Percentiles rank a stretch among this genome's conserved stretches.
phyloP scores from a whole-genome alignment of 2,113 vertebrate genomes.

The Buteo buteo region DNA sequence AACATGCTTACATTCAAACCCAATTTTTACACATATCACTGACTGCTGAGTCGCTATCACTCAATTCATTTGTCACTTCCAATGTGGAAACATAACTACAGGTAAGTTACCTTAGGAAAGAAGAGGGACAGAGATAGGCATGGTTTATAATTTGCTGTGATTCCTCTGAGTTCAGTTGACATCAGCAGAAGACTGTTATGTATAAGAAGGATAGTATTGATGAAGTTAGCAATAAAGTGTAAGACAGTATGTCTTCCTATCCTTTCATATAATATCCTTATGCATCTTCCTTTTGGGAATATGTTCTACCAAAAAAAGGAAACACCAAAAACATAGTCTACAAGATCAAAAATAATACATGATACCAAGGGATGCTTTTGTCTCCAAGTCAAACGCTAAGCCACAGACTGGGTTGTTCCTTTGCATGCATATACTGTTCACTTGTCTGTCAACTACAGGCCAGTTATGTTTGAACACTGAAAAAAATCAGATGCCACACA shows the following conservation, averaged over 20 bases:
- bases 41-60: neutral
- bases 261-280: neutral
- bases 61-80: neutral
- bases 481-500: neutral
- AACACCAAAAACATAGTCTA: neutral
- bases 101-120: neutral
- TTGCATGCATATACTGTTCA: neutral
- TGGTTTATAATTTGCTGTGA: neutral
- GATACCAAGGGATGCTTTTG: neutral
- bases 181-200: neutral
- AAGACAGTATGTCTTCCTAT: neutral
- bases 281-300: neutral
- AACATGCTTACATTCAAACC: neutral
- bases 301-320: neutral
- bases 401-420: neutral
- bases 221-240: neutral
- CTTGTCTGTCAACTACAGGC: neutral
- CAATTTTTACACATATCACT: neutral
- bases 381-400: neutral
- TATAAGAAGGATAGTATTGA: neutral
- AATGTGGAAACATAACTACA: neutral
- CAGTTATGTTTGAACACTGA: neutral
- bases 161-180: neutral
- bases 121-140: neutral
- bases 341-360: neutral